These are phyloP conservation scores for Tor tambroides DNA, from an alignment of 2,113 vertebrate species.

Conservation along the genomic window DNA sequence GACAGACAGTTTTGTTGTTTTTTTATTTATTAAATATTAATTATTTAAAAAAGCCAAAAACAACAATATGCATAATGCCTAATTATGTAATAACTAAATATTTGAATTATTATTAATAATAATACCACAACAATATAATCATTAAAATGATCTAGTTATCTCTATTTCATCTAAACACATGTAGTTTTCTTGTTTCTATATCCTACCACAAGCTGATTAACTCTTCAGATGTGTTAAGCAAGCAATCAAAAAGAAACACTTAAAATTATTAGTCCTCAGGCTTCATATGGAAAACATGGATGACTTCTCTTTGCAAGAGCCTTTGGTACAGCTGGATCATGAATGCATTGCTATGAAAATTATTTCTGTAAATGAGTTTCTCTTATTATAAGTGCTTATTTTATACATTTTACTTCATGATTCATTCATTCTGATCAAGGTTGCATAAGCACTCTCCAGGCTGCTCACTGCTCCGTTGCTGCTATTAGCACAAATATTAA, in stretches of 20 bases:
- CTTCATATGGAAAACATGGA: neutral
- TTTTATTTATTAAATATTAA: too few species aligned
- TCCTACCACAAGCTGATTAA: neutral
- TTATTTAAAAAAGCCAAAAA: too few species aligned
- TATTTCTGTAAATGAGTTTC: neutral
- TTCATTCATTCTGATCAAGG: neutral
- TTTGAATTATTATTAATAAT: too few species aligned
- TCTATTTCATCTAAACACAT: neutral
- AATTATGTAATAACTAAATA: too few species aligned
- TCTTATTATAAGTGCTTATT: neutral
- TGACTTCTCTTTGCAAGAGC: neutral
- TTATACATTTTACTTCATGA: neutral
- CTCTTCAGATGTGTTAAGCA: neutral
- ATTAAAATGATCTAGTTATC: neutral
- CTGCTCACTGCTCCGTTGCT: neutral
- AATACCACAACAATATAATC: too few species aligned
- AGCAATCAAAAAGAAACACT: neutral
- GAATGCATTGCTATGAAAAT: neutral
- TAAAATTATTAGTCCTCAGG: neutral
- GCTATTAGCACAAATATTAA: conserved; percentile 2
- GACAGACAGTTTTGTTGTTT: too few species aligned
- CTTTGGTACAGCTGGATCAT: neutral
- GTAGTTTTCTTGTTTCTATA: neutral
- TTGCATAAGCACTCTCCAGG: neutral
- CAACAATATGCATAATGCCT: too few species aligned